These are phyloP conservation scores for Cyphomyrmex costatus DNA, from an alignment of 1,140 invertebrate genomes.

Conservation along the genomic window DNA sequence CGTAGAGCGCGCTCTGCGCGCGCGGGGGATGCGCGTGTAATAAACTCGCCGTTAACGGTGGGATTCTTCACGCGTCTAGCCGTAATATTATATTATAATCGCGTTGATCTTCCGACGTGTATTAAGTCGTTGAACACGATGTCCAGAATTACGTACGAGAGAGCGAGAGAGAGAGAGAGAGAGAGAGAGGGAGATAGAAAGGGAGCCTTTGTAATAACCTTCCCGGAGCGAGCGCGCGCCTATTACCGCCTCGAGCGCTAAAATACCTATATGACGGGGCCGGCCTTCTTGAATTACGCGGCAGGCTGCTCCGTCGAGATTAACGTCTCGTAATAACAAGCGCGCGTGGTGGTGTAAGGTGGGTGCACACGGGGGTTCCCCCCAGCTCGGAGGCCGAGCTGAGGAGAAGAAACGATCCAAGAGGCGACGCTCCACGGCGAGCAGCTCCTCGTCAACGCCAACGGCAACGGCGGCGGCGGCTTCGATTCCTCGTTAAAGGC, in stretches of 20 bases:
- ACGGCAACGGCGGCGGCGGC: conserved; percentile 38
- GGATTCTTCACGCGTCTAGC: conserved; percentile 41
- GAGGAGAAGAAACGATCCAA: conserved; percentile 62
- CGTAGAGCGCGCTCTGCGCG: neutral
- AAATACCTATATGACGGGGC: conserved; percentile 71
- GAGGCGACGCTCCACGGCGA: conserved; percentile 28
- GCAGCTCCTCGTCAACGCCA: neutral
- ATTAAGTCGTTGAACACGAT: conserved; percentile 60
- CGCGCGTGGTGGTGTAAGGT: conserved; percentile 54
- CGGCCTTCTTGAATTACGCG: conserved; percentile 70
- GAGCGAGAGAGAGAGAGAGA: conserved; percentile 4
- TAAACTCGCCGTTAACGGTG: conserved; percentile 33
- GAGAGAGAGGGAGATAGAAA: conserved; percentile 12
- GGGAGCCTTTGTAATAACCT: conserved; percentile 64
- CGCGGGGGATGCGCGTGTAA: neutral
- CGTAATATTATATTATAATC: conserved; percentile 59
- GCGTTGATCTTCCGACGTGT: conserved; percentile 53
- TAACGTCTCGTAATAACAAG: conserved; percentile 67
- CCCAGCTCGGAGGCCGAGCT: neutral
- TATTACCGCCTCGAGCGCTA: conserved; percentile 69
- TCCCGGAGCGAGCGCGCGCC: conserved; percentile 55
- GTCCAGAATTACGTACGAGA: conserved; percentile 55
- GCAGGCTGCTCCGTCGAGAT: conserved; percentile 54
- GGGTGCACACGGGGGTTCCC: conserved; percentile 33
- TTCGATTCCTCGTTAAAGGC: conserved; percentile 78